Evolutionary conservation across 1,140 invertebrate genomes (phyloP).

Genomic region (Diplogasteroides magnus): DNA sequence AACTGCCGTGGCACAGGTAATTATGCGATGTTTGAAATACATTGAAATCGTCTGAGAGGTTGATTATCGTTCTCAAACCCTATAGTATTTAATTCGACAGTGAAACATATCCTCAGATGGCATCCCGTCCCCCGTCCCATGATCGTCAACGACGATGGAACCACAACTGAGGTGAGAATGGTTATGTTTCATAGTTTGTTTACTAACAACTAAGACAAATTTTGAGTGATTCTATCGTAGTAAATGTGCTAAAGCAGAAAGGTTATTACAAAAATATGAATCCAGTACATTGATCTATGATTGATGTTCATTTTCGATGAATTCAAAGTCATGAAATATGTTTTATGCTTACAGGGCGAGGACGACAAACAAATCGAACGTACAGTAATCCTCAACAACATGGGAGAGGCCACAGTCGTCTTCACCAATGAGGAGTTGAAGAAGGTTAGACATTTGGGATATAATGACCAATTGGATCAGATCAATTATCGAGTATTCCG

Average conservation of each 20-base stretch:
- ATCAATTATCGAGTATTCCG: background rate
- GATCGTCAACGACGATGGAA: constrained; percentile 27
- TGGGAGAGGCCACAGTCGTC: constrained; percentile 48
- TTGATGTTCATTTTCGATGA: too few relatives aligned
- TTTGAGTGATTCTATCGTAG: too few relatives aligned
- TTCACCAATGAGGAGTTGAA: constrained; percentile 52
- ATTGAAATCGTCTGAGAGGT: too few relatives aligned
- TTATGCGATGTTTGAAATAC: too few relatives aligned
- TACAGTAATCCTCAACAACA: constrained; percentile 50
- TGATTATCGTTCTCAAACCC: too few relatives aligned
- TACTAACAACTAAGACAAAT: too few relatives aligned
- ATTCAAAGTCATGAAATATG: too few relatives aligned
- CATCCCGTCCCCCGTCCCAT: constrained; percentile 22
- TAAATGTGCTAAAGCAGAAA: constrained; percentile 13
- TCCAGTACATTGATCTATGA: too few relatives aligned
- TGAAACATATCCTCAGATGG: too few relatives aligned
- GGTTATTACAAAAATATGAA: too few relatives aligned
- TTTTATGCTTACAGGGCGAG: constrained; percentile 26
- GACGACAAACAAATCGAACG: constrained; percentile 54
- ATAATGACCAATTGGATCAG: background rate
- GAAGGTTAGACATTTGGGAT: constrained; percentile 6
- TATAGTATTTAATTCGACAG: too few relatives aligned
- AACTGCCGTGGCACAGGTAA: constrained; percentile 47
- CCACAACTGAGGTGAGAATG: constrained; percentile 13
- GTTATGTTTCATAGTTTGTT: too few relatives aligned